Conservation (phyloP, 2,113 vertebrate genomes). For the Gambusia affinis region DNA sequence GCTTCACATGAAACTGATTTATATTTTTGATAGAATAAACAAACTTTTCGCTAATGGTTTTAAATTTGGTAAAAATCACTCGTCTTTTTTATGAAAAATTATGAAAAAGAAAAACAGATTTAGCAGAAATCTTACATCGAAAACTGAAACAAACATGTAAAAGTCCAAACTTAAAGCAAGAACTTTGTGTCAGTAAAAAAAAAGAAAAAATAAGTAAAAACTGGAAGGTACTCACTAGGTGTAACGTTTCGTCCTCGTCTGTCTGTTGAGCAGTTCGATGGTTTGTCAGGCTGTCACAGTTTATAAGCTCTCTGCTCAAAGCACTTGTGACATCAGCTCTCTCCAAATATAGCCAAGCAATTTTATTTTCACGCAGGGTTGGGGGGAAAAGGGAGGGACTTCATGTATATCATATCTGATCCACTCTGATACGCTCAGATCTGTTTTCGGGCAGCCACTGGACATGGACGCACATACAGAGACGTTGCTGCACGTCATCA, state of each 20-base stretch:
- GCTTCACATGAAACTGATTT: background rate
- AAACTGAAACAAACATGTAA: background rate
- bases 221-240: conserved; percentile 61
- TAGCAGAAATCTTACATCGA: background rate
- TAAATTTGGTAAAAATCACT: no score
- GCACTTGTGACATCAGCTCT: conserved; percentile 82
- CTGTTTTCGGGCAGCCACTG: background rate
- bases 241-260: conserved; percentile 51
- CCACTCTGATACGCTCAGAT: background rate
- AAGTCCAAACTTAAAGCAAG: background rate
- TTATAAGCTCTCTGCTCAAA: conserved; percentile 78
- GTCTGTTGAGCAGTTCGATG: conserved; percentile 52
- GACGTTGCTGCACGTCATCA: conserved; percentile 46
- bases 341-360: conserved; percentile 81
- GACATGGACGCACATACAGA: conserved; percentile 18
- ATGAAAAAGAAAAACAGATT: background rate
- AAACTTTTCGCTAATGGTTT: no score
- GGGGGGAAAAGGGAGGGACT: conserved; percentile 15
- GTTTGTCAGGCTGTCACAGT: conserved; percentile 67
- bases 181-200: background rate
- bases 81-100: background rate
- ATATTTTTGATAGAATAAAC: background rate
- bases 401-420: conserved; percentile 11
- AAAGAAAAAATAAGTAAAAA: background rate
- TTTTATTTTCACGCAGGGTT: conserved; percentile 51